A percentile compares a stretch with the other conserved stretches of the same genome.
Evolutionary conservation across 2,888 invertebrate species (phyloP).

Genomic region (Alitta virens): DNA sequence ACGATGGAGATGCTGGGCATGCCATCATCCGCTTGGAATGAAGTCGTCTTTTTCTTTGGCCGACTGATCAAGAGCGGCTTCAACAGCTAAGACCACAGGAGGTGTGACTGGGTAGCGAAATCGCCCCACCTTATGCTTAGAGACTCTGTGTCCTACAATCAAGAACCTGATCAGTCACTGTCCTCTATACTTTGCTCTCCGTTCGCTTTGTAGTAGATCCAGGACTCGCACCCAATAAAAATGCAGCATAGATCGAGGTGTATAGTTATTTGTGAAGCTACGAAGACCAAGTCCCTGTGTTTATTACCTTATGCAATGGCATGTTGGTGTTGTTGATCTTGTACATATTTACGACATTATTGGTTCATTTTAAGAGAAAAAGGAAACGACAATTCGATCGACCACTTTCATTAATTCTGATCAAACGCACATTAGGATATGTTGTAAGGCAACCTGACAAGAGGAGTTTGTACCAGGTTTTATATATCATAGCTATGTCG

Average conservation of each 20-base stretch:
- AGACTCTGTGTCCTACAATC: no score
- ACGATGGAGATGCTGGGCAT: conserved; percentile 25
- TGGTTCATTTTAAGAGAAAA: not conserved
- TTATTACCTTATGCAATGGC: not conserved
- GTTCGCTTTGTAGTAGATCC: no score
- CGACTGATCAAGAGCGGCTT: conserved; percentile 30
- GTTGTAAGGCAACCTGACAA: no score
- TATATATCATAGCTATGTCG: no score
- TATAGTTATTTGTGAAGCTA: not conserved
- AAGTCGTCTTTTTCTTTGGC: conserved; percentile 27
- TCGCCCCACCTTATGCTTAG: not conserved
- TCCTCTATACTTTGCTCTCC: no score
- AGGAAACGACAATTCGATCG: not conserved
- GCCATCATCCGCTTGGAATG: conserved; percentile 27
- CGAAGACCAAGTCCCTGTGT: not conserved
- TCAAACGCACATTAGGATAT: no score
- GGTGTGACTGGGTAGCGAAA: not conserved
- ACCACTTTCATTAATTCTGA: not conserved
- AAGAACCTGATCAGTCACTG: no score
- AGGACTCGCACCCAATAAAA: no score
- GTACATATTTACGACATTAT: not conserved
- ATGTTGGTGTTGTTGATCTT: not conserved
- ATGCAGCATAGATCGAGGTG: not conserved
- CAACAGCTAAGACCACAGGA: conserved; percentile 13
- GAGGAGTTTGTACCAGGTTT: no score